These are phyloP conservation scores for Spodoptera littoralis DNA, from an alignment of 2,888 invertebrate genomes.

Conservation along the genomic window DNA sequence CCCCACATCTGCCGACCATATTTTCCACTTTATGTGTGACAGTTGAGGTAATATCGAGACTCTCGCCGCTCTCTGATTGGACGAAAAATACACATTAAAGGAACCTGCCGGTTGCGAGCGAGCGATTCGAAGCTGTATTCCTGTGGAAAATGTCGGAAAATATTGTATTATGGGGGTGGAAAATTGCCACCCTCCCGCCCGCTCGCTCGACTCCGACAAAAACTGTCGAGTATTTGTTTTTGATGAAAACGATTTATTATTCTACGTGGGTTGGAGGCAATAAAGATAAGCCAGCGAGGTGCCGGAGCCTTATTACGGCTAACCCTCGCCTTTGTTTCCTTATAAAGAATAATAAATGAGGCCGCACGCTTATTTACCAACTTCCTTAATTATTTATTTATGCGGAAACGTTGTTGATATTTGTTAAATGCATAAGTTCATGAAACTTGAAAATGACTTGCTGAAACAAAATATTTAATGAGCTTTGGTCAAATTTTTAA, in stretches of 20 bases:
- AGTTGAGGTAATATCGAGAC: constrained; percentile 90
- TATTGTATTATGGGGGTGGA: constrained; percentile 89
- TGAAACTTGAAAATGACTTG: constrained; percentile 48
- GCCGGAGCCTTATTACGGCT: constrained; percentile 89
- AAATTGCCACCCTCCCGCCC: constrained; percentile 88
- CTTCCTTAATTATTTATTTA: constrained; percentile 88
- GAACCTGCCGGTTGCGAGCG: constrained; percentile 87
- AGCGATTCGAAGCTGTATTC: constrained; percentile 89
- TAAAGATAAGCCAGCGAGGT: constrained; percentile 89
- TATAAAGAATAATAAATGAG: constrained; percentile 90
- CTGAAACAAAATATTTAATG: constrained; percentile 27
- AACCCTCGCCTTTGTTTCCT: constrained; percentile 89
- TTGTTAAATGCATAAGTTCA: constrained; percentile 74
- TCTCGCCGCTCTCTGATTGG: constrained; percentile 89
- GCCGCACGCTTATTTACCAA: constrained; percentile 88
- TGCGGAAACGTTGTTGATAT: constrained; percentile 86
- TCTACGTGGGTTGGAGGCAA: constrained; percentile 90
- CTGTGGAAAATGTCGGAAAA: constrained; percentile 89
- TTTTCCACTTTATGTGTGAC: constrained; percentile 90
- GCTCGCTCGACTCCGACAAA: constrained; percentile 88
- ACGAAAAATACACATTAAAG: constrained; percentile 90
- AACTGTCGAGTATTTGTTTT: constrained; percentile 90
- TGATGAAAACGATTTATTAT: constrained; percentile 90
- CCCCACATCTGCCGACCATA: constrained; percentile 89
- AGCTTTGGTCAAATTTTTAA: neutral